Evolutionary conservation across 1,140 invertebrate genomes (phyloP), one percentile per base, ranked within the genome.

Genomic region (Chymomyza costata): DNA sequence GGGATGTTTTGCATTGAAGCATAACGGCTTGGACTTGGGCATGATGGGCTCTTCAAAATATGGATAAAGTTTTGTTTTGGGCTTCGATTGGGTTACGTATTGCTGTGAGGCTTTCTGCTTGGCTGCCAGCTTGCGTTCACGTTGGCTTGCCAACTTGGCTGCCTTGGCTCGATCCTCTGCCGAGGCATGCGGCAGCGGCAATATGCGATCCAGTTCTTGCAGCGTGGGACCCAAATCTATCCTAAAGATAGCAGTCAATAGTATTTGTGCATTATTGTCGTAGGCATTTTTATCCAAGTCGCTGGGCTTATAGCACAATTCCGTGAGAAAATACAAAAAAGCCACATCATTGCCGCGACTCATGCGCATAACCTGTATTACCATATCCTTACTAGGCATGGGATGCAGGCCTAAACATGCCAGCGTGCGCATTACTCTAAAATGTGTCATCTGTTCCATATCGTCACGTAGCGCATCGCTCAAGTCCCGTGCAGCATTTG

Each of bases 281-380:
- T 76, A 83, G 6, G 45, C 16, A 1, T 15, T 25, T 1, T 32
- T 45, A 3, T 51, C 40, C 1, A 28, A 14, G 0, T 38, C 19
- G 5, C 59, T 35, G 7, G 37, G 6, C 21, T 65, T 73, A 51
- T 83, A 80, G 37, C 41, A 83, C 34, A 62, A 10, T 28, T 83
- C 73, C 74, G 71, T 68, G 6, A 83, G 53, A 34, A 81, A 83
- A 80, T 80, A 83, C 0, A 83, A 54, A 21, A 83, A 83, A 16
- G 80, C 80, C 6, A 83, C 34, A 31, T 83, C 73, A 30, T 60
- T 81, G 13, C 59, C 70, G 1, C 53, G 56, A 6, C 65, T 64
- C 21, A 83, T 47, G 3, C n/a, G 1, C 10, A 73, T 56, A 1
- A 63, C 32, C 1, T 11, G 3, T 0, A 7, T 16, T n/a, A 83